Conservation (phyloP, 1,140 invertebrate genomes). For the Calosoma granatense region DNA sequence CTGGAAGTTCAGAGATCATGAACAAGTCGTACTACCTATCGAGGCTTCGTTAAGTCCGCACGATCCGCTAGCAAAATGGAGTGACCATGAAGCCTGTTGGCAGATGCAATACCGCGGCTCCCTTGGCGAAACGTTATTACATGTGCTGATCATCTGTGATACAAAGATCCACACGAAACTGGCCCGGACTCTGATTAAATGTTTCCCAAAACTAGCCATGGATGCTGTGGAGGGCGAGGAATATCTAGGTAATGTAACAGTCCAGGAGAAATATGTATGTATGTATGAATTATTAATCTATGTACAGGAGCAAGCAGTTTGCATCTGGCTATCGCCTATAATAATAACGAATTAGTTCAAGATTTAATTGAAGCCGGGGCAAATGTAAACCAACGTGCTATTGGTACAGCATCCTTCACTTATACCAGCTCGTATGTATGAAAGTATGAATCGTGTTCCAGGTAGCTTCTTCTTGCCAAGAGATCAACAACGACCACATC, state of each 20-base stretch:
- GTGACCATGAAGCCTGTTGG: slow-evolving; percentile 90
- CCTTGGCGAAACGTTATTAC: slow-evolving; percentile 86
- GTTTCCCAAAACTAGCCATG: slow-evolving; percentile 82
- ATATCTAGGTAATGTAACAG: slow-evolving; percentile 64
- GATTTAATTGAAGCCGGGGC: slow-evolving; percentile 84
- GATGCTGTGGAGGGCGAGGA: slow-evolving; percentile 97
- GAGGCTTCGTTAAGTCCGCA: slow-evolving; percentile 68
- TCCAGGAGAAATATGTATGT: slow-evolving; percentile 8
- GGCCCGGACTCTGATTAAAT: slow-evolving; percentile 78
- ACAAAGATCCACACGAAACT: slow-evolving; percentile 76
- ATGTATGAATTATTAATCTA: too few species aligned
- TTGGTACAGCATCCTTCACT: too few species aligned
- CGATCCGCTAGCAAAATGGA: slow-evolving; percentile 77
- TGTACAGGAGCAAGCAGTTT: slow-evolving; percentile 75
- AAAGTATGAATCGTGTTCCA: too few species aligned
- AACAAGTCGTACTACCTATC: slow-evolving; percentile 71
- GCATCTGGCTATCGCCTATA: slow-evolving; percentile 93
- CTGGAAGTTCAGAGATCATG: slow-evolving; percentile 85
- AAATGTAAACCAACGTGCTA: slow-evolving; percentile 83
- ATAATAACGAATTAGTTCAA: slow-evolving; percentile 91
- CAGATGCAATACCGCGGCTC: slow-evolving; percentile 93
- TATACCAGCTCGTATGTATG: too few species aligned
- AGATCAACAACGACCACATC: slow-evolving; percentile 73
- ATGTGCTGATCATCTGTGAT: slow-evolving; percentile 91
- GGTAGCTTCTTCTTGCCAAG: slow-evolving; percentile 84